These are phyloP conservation scores for Dreissena polymorpha DNA, from an alignment of 1,140 invertebrate species.

Conservation along the genomic window DNA sequence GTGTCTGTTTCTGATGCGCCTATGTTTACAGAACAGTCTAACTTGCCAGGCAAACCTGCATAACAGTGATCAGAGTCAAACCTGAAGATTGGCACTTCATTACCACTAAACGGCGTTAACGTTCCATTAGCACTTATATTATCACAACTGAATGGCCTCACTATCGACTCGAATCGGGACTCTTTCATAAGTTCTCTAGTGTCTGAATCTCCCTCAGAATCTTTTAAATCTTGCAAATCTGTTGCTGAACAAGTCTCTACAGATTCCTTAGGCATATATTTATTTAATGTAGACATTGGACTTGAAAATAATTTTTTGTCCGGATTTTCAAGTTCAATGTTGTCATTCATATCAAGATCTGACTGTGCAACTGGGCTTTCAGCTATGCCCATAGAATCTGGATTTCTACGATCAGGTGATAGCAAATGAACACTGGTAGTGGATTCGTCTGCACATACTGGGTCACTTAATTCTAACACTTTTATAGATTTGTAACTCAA, in stretches of 20 bases:
- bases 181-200: constrained; percentile 31
- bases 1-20: constrained; percentile 26
- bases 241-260: not conserved
- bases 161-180: constrained; percentile 1
- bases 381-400: constrained; percentile 42
- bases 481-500: constrained; percentile 22
- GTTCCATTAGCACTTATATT: constrained; percentile 46
- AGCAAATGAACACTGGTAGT: constrained; percentile 44
- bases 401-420: constrained; percentile 45
- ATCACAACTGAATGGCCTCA: constrained; percentile 29
- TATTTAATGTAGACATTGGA: no score
- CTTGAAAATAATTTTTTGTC: no score
- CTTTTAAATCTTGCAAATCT: not conserved
- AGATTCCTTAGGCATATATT: no score
- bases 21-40: not conserved
- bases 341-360: constrained; percentile 12
- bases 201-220: constrained; percentile 18
- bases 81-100: constrained; percentile 22
- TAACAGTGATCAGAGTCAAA: constrained; percentile 59
- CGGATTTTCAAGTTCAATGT: not conserved
- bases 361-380: constrained; percentile 27
- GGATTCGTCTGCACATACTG: constrained; percentile 26
- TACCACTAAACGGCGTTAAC: constrained; percentile 3
- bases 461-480: constrained; percentile 19
- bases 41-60: constrained; percentile 48